Evolutionary conservation across 2,797 vertebrate genomes (phyloP).

Genomic region (Galagoides demidoff): DNA sequence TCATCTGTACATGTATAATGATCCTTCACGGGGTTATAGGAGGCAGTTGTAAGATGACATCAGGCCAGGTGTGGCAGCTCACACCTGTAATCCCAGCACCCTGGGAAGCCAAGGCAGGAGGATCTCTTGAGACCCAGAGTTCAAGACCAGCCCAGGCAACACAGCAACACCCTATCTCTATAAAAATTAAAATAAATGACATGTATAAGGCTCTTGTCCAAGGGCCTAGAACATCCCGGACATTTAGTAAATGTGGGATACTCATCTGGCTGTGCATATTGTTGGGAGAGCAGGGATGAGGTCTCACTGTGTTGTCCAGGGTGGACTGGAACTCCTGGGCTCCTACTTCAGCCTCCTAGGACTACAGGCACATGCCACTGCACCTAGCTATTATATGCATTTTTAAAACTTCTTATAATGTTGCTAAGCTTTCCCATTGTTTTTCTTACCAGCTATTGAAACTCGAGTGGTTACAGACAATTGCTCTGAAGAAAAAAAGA

Average conservation of each 20-base stretch:
- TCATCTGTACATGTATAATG: not conserved
- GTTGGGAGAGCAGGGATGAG: not conserved
- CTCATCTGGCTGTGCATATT: not conserved
- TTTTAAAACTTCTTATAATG: not conserved
- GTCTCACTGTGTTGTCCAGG: not conserved
- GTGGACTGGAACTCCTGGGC: not conserved
- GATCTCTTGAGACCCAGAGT: too few species aligned
- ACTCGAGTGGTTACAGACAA: conserved; percentile 52
- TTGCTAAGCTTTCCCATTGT: not conserved
- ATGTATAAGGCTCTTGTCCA: not conserved
- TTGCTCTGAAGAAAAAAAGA: conserved; percentile 2
- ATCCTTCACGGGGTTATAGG: not conserved
- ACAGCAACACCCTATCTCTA: too few species aligned
- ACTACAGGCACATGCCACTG: not conserved
- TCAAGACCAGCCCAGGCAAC: too few species aligned
- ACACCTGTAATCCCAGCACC: too few species aligned
- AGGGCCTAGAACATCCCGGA: not conserved
- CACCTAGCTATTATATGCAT: not conserved
- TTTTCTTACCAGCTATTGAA: conserved; percentile 55
- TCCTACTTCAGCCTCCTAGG: not conserved
- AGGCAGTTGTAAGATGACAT: not conserved
- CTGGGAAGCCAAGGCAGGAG: too few species aligned
- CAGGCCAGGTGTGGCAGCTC: too few species aligned
- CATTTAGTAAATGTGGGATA: not conserved
- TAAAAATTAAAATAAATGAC: not conserved